A percentile compares a stretch with the other conserved stretches of the same genome.
These are phyloP conservation scores for Umimayanthus chanpuru DNA, from an alignment of 92 coral and sea anemone species.

Conservation along the genomic window DNA sequence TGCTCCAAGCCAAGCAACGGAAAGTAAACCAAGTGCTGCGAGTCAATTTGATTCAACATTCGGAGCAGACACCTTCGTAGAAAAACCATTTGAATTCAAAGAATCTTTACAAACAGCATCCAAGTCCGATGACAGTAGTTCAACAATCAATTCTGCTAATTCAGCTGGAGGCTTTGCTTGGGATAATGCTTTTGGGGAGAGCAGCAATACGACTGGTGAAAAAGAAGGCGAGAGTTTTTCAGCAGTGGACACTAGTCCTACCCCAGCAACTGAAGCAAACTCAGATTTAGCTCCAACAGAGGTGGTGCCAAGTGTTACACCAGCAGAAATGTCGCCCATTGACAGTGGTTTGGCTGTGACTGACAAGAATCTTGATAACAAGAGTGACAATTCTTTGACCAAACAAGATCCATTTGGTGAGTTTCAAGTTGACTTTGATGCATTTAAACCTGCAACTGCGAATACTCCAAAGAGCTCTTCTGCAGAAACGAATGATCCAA, in stretches of 20 bases:
- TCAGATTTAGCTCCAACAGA: background rate
- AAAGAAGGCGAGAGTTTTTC: background rate
- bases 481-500: background rate
- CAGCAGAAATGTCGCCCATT: background rate
- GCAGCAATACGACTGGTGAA: background rate
- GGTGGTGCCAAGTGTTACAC: background rate
- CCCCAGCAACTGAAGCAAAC: background rate
- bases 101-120: background rate
- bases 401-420: constrained; percentile 42
- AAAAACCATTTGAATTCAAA: constrained; percentile 41
- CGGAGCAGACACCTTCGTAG: constrained; percentile 42
- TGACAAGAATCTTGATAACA: constrained; percentile 17
- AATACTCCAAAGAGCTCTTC: background rate
- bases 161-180: constrained; percentile 48
- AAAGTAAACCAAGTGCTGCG: constrained; percentile 27
- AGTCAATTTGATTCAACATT: constrained; percentile 71
- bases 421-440: constrained; percentile 43
- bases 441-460: background rate
- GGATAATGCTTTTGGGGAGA: constrained; percentile 57
- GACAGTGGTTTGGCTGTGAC: background rate
- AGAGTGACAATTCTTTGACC: background rate
- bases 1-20: constrained; percentile 58
- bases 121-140: constrained; percentile 8
- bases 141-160: constrained; percentile 21
- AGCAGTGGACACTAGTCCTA: background rate